These are phyloP conservation scores for Apotomis turbidana DNA, from an alignment of 2,888 invertebrate genomes.

Conservation along the genomic window DNA sequence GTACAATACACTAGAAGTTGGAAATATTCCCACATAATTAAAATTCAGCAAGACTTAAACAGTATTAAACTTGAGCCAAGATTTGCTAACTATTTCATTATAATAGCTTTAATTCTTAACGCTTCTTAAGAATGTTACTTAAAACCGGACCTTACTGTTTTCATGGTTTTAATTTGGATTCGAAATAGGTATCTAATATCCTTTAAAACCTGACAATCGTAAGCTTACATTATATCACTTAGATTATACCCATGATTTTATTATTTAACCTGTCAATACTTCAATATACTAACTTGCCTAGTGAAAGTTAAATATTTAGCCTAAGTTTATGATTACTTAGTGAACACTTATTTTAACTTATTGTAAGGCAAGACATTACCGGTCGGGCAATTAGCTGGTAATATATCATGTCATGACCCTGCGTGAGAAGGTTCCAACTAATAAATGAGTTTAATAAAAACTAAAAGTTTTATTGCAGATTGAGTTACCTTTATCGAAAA, in stretches of 20 bases:
- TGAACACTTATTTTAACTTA: constrained; percentile 38
- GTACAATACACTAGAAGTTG: too few relatives aligned
- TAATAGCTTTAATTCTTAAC: not conserved
- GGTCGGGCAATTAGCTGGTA: constrained; percentile 75
- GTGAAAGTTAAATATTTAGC: constrained; percentile 47
- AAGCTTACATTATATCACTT: constrained; percentile 44
- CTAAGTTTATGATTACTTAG: constrained; percentile 33
- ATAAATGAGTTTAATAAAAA: not conserved
- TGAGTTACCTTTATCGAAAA: not conserved
- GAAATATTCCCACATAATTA: not conserved
- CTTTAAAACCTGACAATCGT: constrained; percentile 32
- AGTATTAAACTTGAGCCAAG: constrained; percentile 8
- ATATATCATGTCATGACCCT: constrained; percentile 11
- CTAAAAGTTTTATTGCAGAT: not conserved
- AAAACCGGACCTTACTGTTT: not conserved
- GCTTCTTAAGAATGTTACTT: not conserved
- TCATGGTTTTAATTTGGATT: constrained; percentile 10
- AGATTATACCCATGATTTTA: constrained; percentile 44
- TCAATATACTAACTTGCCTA: constrained; percentile 30
- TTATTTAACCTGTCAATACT: constrained; percentile 39
- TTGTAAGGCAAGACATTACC: constrained; percentile 67
- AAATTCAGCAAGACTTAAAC: not conserved
- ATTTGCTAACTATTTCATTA: not conserved
- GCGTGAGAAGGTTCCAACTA: not conserved
- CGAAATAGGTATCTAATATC: not conserved